These are phyloP conservation scores for Tenthredo mesomela DNA, from an alignment of 2,888 invertebrate species.

Conservation along the genomic window DNA sequence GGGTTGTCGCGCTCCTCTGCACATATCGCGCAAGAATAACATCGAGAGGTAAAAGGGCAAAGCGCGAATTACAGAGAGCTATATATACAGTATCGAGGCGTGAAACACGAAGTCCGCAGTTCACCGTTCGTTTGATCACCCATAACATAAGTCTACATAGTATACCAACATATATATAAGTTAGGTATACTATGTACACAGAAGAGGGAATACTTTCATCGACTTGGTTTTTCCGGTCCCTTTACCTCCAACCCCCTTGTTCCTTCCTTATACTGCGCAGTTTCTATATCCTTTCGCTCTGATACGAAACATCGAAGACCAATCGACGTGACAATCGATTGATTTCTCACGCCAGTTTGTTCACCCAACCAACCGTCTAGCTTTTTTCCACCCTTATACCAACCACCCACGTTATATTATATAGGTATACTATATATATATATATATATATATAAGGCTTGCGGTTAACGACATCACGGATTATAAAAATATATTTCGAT, in stretches of 20 bases:
- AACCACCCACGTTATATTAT: neutral
- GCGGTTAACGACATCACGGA: neutral
- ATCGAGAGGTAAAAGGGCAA: neutral
- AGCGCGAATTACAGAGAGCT: neutral
- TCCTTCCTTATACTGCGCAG: neutral
- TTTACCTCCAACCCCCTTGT: neutral
- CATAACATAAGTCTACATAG: neutral
- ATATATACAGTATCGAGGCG: neutral
- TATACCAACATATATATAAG: neutral
- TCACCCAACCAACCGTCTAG: neutral
- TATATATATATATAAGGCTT: neutral
- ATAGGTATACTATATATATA: no score
- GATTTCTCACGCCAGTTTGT: constrained; percentile 31
- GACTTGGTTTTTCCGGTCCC: constrained; percentile 8
- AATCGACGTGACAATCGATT: constrained; percentile 16
- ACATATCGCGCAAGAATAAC: constrained; percentile 16
- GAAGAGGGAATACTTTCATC: neutral
- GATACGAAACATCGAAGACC: constrained; percentile 5
- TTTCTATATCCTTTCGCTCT: constrained; percentile 8
- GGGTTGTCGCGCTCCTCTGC: neutral
- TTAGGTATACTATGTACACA: neutral
- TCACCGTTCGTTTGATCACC: constrained; percentile 10
- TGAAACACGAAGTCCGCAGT: constrained; percentile 12
- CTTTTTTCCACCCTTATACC: neutral
- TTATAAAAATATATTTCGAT: neutral